Evolutionary conservation across 2,797 vertebrate genomes (phyloP).

Genomic region (Sarcophilus harrisii): DNA sequence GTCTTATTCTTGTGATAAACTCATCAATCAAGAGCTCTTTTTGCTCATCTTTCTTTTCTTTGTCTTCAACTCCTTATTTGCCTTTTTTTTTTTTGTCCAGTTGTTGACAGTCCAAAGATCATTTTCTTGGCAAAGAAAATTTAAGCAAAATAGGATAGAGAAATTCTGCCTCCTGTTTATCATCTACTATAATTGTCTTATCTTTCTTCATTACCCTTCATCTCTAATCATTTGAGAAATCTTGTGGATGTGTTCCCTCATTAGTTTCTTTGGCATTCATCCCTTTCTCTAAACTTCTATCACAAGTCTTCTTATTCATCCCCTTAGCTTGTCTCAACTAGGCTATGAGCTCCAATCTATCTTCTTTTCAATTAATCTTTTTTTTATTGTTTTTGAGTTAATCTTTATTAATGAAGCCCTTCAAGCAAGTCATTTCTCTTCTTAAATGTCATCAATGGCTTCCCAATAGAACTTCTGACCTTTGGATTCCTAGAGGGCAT

Average conservation of each 20-base stretch:
- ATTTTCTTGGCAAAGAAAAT: neutral
- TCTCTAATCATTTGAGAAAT: neutral
- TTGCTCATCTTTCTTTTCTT: neutral
- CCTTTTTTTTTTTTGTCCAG: neutral
- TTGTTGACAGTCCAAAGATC: neutral
- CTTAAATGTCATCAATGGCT: neutral
- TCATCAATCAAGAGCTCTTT: neutral
- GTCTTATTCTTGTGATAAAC: neutral
- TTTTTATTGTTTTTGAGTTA: neutral
- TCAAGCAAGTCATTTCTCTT: neutral
- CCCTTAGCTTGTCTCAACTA: neutral
- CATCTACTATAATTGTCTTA: neutral
- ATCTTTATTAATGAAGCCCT: neutral
- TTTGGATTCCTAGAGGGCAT: neutral
- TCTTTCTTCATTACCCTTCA: neutral
- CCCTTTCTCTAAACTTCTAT: neutral
- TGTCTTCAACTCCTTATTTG: neutral
- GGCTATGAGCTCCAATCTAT: neutral
- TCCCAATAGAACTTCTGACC: neutral
- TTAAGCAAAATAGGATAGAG: neutral
- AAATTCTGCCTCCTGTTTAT: neutral
- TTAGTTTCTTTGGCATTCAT: neutral
- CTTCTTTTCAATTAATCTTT: neutral
- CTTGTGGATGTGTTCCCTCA: neutral
- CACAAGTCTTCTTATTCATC: neutral